These are phyloP conservation scores for Morone saxatilis DNA, from an alignment of 2,113 vertebrate species.

Conservation along the genomic window DNA sequence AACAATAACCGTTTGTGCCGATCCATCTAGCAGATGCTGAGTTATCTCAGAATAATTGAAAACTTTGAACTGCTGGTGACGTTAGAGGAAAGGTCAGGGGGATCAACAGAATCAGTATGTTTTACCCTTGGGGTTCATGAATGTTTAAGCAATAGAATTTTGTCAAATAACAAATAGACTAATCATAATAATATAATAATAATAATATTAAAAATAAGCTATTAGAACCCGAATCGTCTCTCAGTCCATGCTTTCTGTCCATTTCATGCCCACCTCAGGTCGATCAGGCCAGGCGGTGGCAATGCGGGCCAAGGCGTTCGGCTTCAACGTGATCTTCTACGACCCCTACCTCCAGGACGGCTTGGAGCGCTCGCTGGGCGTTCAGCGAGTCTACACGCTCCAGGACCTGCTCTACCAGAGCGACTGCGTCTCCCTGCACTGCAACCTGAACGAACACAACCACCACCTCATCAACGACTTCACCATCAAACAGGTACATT, in stretches of 20 bases:
- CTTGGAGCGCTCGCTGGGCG: conserved; percentile 95
- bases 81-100: neutral
- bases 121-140: neutral
- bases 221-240: neutral
- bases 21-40: too few relatives aligned
- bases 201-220: neutral
- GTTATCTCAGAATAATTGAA: too few relatives aligned
- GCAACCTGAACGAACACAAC: conserved; percentile 98
- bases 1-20: too few relatives aligned
- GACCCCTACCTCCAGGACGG: conserved; percentile 99
- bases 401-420: conserved; percentile 99
- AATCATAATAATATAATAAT: too few relatives aligned
- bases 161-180: too few relatives aligned
- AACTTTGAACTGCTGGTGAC: too few relatives aligned
- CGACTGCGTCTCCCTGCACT: conserved; percentile 99
- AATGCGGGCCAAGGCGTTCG: conserved; percentile 96
- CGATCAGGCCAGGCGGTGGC: conserved; percentile 97
- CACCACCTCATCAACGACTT: conserved; percentile 99
- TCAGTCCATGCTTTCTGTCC: neutral
- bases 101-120: neutral
- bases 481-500: conserved; percentile 96
- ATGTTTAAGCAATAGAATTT: too few relatives aligned
- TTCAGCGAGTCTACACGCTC: conserved; percentile 97
- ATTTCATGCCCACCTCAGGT: conserved; percentile 79
- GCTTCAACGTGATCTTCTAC: conserved; percentile 98